A percentile compares a stretch with the other conserved stretches of the same genome.
Evolutionary conservation across 2,888 invertebrate genomes (phyloP).

Genomic region (Calameuta idolon): DNA sequence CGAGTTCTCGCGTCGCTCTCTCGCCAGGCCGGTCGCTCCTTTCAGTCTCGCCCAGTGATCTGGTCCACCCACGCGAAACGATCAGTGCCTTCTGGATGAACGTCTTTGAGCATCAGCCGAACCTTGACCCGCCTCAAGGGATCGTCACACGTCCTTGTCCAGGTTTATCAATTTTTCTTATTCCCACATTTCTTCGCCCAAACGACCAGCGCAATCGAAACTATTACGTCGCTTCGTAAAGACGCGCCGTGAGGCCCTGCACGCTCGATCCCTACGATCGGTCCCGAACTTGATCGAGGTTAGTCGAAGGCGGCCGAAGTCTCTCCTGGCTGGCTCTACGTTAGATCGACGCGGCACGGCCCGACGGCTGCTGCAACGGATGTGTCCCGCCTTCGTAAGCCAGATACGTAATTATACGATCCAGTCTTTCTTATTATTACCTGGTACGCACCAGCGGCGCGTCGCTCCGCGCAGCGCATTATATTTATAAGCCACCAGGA

Average conservation of each 20-base stretch:
- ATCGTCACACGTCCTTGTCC: not conserved
- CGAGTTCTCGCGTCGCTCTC: not conserved
- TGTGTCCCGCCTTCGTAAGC: conserved; percentile 6
- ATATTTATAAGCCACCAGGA: not conserved
- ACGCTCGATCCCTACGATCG: not conserved
- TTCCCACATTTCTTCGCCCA: not conserved
- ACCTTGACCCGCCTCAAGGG: not conserved
- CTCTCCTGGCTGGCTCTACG: not conserved
- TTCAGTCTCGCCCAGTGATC: not conserved
- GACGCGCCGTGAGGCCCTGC: not conserved
- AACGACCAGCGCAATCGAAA: not conserved
- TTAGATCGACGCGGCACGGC: not conserved
- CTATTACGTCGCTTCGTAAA: not conserved
- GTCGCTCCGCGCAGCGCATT: not conserved
- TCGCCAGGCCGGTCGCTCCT: not conserved
- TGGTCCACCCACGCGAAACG: not conserved
- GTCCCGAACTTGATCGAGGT: not conserved
- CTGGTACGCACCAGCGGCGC: not conserved
- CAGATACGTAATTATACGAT: conserved; percentile 8
- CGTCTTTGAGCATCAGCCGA: not conserved
- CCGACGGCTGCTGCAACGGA: not conserved
- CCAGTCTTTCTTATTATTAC: conserved; percentile 7
- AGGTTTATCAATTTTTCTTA: not conserved
- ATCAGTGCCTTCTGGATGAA: not conserved
- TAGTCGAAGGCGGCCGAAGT: not conserved